phyloP scores from a whole-genome alignment of 2,113 vertebrate genomes.

The Himantopus leucocephalus region DNA sequence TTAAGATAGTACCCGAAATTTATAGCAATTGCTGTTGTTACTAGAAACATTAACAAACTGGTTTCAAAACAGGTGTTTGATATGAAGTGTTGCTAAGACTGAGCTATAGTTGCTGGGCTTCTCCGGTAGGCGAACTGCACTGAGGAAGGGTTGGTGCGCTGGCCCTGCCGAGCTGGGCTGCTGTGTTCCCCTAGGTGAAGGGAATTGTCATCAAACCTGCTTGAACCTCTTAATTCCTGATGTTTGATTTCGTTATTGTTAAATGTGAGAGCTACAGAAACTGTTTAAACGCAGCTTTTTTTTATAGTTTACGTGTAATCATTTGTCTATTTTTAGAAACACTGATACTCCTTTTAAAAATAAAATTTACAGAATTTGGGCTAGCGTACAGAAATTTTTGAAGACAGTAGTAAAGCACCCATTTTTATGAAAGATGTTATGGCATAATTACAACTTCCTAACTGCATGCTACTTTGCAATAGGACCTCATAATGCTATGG shows the following conservation, averaged over 20 bases:
- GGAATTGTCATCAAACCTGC: neutral
- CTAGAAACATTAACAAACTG: neutral
- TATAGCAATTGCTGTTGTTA: neutral
- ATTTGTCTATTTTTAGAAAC: neutral
- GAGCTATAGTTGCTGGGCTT: neutral
- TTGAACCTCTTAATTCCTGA: neutral
- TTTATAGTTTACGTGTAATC: neutral
- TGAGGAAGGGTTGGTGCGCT: neutral
- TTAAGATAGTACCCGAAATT: neutral
- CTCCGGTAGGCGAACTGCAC: neutral
- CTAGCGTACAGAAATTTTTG: neutral
- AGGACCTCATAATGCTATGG: neutral
- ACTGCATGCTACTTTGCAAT: neutral
- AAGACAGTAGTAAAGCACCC: neutral
- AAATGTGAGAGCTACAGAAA: neutral
- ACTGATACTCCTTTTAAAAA: neutral
- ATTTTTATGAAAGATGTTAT: neutral
- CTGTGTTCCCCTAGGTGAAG: rapidly evolving
- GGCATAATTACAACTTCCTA: neutral
- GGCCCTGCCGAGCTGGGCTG: rapidly evolving
- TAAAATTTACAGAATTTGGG: neutral
- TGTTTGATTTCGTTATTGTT: neutral
- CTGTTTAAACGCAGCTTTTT: neutral
- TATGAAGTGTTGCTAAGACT: neutral
- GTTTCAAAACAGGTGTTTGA: neutral